Evolutionary conservation across 2,113 vertebrate genomes (phyloP), one percentile per base, ranked within the genome.

Genomic region (Cyprinodon tularosa): DNA sequence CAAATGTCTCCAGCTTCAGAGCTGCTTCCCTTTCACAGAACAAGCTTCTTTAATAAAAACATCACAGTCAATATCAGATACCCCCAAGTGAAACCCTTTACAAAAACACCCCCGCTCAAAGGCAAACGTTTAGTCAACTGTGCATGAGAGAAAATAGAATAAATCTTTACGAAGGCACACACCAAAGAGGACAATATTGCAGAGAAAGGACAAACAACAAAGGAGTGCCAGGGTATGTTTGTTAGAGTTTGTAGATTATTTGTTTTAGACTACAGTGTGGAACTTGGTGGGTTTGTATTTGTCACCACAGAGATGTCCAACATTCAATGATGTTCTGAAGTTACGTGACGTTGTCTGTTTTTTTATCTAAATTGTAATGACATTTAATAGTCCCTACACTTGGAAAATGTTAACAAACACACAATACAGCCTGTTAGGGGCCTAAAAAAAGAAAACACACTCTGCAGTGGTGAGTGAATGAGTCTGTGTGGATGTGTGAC

Each of bases 371-470:
- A 92, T 87, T 84, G 80, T 87, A 92, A 74, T 91, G 94, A 93
- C 93, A 94, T 94, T 92, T 92, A 94, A 94, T 93, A 95, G 92
- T 94, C 92, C 92, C 90, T 84, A 90, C 78, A 91, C 93, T 92
- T 94, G 93, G 89, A 86, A 85, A 74, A 93, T 91, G 91, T 85
- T 90, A 95, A 94, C 92, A 93, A 94, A 94, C 89, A 92, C 91
- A 90, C 93, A 94, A 92, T 91, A 93, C 92, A 93, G 82, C 66
- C 88, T 91, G 88, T 82, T 85, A 86, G 84, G 73, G 68, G 69
- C 69, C 87, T 82, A 88, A 79, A 92, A 89, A 68, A 65, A 48
- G 79, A 87, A 82, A 88, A 73, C 81, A 70, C 63, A 53, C 66
- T 50, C n/a, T 73, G 59, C 37, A 45, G 48, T 66, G 45, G 4